Conservation (phyloP, 2,113 vertebrate genomes). For the Cisticola juncidis region DNA sequence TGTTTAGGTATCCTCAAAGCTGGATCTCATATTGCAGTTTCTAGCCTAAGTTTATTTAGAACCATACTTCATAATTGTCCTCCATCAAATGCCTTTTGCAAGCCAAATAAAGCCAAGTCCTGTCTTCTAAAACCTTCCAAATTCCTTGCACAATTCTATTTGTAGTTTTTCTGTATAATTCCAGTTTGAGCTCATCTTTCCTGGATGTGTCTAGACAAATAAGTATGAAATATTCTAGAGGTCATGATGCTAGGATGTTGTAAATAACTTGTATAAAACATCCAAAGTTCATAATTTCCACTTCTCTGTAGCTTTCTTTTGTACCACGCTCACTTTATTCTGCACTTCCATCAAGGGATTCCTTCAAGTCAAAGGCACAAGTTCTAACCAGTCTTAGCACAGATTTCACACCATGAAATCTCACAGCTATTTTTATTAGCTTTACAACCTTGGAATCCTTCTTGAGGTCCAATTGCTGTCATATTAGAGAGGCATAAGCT, state of each 20-base stretch:
- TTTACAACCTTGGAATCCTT: not conserved
- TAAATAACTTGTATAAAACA: not conserved
- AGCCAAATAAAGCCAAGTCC: not conserved
- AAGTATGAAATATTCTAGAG: not conserved
- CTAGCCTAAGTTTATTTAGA: not conserved
- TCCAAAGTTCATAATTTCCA: not conserved
- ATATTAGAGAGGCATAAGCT: accelerated
- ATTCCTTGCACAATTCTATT: not conserved
- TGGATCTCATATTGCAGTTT: not conserved
- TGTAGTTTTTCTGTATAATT: not conserved
- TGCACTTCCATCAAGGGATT: not conserved
- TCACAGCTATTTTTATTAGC: not conserved
- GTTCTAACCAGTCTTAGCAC: not conserved
- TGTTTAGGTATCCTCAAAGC: not conserved
- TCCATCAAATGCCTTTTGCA: not conserved
- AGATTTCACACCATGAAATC: not conserved
- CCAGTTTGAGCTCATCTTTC: not conserved
- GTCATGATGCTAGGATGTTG: not conserved
- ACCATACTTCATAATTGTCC: not conserved
- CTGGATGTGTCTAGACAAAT: not conserved
- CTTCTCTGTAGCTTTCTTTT: not conserved
- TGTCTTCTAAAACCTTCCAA: not conserved
- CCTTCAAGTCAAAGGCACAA: not conserved
- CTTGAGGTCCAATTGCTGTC: not conserved
- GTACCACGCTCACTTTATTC: not conserved